These are phyloP conservation scores for Anarsia innoxiella DNA, from an alignment of 2,888 invertebrate genomes.

Conservation along the genomic window DNA sequence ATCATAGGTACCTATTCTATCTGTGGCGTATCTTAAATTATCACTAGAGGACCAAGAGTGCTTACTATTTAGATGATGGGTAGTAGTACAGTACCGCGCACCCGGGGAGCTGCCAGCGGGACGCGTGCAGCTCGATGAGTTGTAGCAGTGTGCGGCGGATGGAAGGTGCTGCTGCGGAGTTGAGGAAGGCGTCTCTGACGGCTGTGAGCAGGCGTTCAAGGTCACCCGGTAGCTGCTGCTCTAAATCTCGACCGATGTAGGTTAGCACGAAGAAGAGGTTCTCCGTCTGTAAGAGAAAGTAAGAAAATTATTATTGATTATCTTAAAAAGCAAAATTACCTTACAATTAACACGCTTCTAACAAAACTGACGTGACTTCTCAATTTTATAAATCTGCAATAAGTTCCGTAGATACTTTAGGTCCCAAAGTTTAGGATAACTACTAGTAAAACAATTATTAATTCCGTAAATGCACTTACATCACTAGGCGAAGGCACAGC, in stretches of 20 bases:
- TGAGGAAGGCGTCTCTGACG: slow-evolving; percentile 90
- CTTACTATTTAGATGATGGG: slow-evolving; percentile 74
- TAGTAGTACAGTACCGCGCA: slow-evolving; percentile 93
- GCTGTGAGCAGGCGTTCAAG: slow-evolving; percentile 85
- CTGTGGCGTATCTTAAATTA: no score
- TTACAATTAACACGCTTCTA: no score
- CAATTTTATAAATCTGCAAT: no score
- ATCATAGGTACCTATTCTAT: no score
- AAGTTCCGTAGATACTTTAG: no score
- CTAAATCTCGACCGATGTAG: slow-evolving; percentile 91
- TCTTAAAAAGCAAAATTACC: background rate
- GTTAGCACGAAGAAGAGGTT: slow-evolving; percentile 92
- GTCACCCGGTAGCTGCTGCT: slow-evolving; percentile 86
- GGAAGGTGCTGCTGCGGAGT: slow-evolving; percentile 81
- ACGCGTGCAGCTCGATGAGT: slow-evolving; percentile 92
- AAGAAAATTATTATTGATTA: no score
- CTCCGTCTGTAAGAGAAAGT: slow-evolving; percentile 84
- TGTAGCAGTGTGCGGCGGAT: slow-evolving; percentile 90
- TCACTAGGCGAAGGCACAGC: slow-evolving; percentile 88
- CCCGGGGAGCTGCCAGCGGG: slow-evolving; percentile 92
- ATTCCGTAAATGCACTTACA: slow-evolving; percentile 74
- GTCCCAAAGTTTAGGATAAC: no score
- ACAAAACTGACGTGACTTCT: no score
- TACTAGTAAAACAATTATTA: no score
- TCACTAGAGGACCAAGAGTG: no score